Base-by-base conservation (phyloP, 1,140 invertebrate genomes). In the Ceratosolen fusciceps region DNA sequence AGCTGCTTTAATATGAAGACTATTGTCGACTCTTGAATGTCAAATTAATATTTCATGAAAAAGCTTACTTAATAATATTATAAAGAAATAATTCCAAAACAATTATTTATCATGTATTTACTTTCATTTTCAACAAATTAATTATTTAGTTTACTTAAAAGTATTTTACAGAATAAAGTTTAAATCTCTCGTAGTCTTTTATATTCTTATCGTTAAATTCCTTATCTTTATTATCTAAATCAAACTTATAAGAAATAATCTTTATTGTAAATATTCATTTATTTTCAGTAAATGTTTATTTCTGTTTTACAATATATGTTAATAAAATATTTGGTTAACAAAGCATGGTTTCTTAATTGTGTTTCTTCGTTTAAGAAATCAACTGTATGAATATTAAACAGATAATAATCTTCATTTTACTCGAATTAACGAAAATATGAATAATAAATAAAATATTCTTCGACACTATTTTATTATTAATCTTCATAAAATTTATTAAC, bases 371-470 rank as follows among this genome's bases (percentile, higher is more conserved):
- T 62, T 34, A 62, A 8, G 9, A 19, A 16, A 62, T 62, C 34
- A 9, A 62, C 4, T 62, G 2, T 34, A 34, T 62, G 34, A 62
- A 14, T 62, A 34, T 16, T 62, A 62, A 16, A 24, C 12, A 34
- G 14, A 62, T 19, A 34, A 62, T 62, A 34, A 21, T 19, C 31
- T 5, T 62, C 5, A 16, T 62, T 34, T 58, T 8, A 29, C 3
- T 9, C 1, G 14, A 19, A 62, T 34, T 34, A 34, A 19, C 2
- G 19, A 34, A 62, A 62, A 62, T 34, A 16, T 62, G 31, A 3
- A 34, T 62, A 62, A 62, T 29, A 24, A 29, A 12, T 62, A 58
- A 26, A 14, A 62, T 62, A 62, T 34, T 62, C 56, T 62, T 34
- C 34, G 14, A 62, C 21, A 19, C 26, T n/a, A 1, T 60, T 14